Conservation (phyloP, 2,797 vertebrate species). For the Arremon aurantiirostris region DNA sequence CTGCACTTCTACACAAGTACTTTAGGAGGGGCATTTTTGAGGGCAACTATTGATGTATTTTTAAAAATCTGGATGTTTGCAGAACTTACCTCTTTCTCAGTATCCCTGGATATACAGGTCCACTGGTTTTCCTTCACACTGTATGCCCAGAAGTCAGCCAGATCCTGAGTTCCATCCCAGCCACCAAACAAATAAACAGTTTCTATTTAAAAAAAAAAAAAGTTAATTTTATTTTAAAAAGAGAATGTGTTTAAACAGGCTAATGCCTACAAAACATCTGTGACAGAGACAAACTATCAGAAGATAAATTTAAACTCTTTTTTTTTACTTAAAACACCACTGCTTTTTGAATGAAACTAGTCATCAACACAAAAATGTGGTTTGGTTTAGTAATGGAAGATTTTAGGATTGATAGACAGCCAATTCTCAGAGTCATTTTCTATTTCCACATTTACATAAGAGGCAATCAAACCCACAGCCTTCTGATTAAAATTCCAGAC, state of each 20-base stretch:
- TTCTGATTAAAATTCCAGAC: neutral
- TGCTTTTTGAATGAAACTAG: neutral
- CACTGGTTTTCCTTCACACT: slow-evolving; percentile 98
- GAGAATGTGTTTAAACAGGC: neutral
- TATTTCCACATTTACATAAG: neutral
- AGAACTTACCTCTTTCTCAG: slow-evolving; percentile 90
- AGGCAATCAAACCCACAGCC: neutral
- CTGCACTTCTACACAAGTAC: neutral
- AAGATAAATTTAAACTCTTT: neutral
- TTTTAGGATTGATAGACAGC: neutral
- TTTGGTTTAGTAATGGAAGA: slow-evolving; percentile 6
- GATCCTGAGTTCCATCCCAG: slow-evolving; percentile 98
- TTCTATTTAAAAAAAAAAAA: slow-evolving; percentile 72
- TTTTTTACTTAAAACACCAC: neutral
- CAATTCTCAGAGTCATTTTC: neutral
- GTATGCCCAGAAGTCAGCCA: slow-evolving; percentile 99
- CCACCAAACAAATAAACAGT: slow-evolving; percentile 98
- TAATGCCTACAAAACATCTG: neutral
- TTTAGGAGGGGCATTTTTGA: neutral
- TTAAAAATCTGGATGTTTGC: neutral
- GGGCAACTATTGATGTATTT: neutral
- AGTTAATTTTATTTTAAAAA: neutral
- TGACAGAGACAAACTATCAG: neutral
- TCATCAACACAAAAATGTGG: neutral
- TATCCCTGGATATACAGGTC: slow-evolving; percentile 97